Percentiles rank a stretch among this genome's conserved stretches.
Conservation (phyloP, 2,113 vertebrate genomes). For the Saccopteryx bilineata region DNA sequence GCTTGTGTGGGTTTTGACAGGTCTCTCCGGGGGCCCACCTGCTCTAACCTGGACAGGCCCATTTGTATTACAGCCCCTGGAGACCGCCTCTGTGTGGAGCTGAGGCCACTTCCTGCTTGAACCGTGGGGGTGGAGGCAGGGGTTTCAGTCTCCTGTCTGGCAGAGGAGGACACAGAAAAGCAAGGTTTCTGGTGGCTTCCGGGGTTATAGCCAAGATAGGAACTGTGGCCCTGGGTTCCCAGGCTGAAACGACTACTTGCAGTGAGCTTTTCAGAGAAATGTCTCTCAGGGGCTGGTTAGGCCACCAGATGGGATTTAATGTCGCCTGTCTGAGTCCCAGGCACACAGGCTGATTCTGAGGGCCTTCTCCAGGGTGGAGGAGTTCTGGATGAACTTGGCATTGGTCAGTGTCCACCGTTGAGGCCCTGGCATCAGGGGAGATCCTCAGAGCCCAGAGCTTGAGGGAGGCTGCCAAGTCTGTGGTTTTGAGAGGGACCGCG, state of each 20-base stretch:
- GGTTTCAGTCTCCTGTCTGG: not conserved
- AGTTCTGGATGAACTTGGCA: not conserved
- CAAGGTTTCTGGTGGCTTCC: constrained; percentile 53
- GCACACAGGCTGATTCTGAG: not conserved
- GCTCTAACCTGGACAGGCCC: not conserved
- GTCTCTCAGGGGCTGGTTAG: not conserved
- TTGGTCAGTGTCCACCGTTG: not conserved
- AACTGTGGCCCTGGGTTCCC: not conserved
- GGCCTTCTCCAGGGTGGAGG: not conserved
- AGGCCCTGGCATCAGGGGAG: not conserved
- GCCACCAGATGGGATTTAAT: not conserved
- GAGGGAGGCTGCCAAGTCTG: not conserved
- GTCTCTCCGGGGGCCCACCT: not conserved
- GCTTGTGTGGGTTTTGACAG: not conserved
- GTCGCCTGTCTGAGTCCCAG: not conserved
- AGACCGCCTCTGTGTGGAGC: not conserved
- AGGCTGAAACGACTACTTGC: not conserved
- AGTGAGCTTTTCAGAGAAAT: not conserved
- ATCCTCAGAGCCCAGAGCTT: not conserved
- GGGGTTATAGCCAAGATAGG: not conserved
- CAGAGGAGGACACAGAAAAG: not conserved
- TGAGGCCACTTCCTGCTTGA: constrained; percentile 63
- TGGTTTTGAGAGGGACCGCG: not conserved
- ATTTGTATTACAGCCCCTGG: not conserved
- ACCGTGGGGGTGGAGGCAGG: not conserved